Evolutionary conservation across 2,797 vertebrate genomes (phyloP).

Genomic region (Lacerta agilis): DNA sequence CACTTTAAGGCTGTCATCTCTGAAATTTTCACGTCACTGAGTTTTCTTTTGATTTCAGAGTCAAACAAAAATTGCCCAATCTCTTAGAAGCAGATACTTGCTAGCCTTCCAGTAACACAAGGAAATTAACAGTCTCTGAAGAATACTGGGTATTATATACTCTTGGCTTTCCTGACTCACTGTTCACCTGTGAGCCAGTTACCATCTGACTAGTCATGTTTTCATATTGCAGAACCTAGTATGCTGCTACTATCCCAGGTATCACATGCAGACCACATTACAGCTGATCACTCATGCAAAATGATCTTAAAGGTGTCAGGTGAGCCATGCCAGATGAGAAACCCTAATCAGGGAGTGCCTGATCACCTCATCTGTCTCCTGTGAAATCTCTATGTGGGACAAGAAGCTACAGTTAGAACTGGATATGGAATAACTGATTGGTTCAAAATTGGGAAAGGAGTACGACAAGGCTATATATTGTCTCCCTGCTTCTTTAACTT

Average conservation of each 20-base stretch:
- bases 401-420: no score
- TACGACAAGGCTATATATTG: no score
- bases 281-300: not conserved
- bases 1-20: not conserved
- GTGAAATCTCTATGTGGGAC: no score
- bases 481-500: no score
- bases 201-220: slow-evolving; percentile 22
- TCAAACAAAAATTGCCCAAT: not conserved
- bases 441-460: no score
- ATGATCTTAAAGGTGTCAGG: not conserved
- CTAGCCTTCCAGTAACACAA: not conserved
- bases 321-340: not conserved
- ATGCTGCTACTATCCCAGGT: not conserved
- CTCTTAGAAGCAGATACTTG: not conserved
- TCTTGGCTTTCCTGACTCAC: slow-evolving; percentile 17
- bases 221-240: not conserved
- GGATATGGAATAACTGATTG: no score
- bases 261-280: not conserved
- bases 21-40: not conserved
- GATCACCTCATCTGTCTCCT: no score
- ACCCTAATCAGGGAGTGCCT: no score
- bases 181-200: slow-evolving; percentile 36
- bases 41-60: not conserved
- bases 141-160: accelerated
- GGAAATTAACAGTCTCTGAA: not conserved